These are phyloP conservation scores for Uloborus plumipes DNA, from an alignment of 2,888 invertebrate genomes.

Conservation along the genomic window DNA sequence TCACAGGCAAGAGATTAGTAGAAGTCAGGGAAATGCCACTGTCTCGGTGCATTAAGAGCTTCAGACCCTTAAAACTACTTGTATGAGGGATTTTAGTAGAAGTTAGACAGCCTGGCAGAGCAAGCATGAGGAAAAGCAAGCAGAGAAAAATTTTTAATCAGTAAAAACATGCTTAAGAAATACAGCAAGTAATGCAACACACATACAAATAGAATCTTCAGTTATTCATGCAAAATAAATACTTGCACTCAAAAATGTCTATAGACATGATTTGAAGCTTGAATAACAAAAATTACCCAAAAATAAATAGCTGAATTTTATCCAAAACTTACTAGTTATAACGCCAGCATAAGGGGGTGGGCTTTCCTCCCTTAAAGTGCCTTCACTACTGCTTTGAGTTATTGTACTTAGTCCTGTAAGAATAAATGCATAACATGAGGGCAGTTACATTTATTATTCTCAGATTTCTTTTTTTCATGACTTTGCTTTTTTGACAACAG, in stretches of 20 bases:
- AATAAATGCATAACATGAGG: neutral
- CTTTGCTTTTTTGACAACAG: too few relatives aligned
- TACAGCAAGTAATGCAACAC: too few relatives aligned
- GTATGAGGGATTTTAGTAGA: conserved; percentile 37
- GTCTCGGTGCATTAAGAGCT: conserved; percentile 46
- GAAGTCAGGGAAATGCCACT: conserved; percentile 54
- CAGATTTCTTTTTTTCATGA: neutral
- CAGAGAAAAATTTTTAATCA: neutral
- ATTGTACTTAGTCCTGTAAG: conserved; percentile 42
- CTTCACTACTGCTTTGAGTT: conserved; percentile 47
- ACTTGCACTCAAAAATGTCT: too few relatives aligned
- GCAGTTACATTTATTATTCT: neutral
- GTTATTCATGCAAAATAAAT: too few relatives aligned
- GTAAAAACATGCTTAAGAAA: neutral
- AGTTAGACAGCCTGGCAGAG: conserved; percentile 31
- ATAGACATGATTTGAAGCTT: too few relatives aligned
- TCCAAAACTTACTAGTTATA: conserved; percentile 42
- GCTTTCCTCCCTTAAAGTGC: conserved; percentile 43
- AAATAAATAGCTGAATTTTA: neutral
- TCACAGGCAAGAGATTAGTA: conserved; percentile 21
- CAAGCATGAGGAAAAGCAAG: conserved; percentile 8
- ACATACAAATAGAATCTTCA: too few relatives aligned
- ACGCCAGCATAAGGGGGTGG: conserved; percentile 58
- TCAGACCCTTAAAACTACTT: conserved; percentile 30
- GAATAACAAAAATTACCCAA: neutral